Base-by-base conservation (phyloP, 2,113 vertebrate genomes). In the Aspidoscelis tigris region DNA sequence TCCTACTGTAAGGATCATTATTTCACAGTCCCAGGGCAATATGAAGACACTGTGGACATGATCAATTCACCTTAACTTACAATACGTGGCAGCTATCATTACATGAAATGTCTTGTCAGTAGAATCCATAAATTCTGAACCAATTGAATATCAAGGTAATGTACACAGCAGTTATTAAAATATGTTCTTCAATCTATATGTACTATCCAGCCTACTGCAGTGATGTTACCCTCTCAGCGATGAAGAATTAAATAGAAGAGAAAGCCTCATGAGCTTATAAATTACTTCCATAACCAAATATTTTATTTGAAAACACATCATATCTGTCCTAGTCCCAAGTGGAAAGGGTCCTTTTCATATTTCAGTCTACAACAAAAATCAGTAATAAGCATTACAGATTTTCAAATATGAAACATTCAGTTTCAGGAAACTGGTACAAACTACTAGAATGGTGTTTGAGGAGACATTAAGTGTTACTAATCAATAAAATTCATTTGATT, bases 401-500 rank as follows among this genome's bases (percentile, higher is more conserved):
- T 92, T 90, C 82, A 91, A 75, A 92, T 69, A 88, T 3, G 79
- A 86, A 88, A 74, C 2, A 83, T 70, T 84, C 84, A 58, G 85
- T 86, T 80, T 86, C 61, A 89, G 43, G 43, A 69, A 89, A 90
- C 81, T 77, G 66, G 84, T 39, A 86, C 33, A 33, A 64, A 41
- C 41, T 7, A 66, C 20, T 81, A 43, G 85, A 89, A 91, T 58
- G 22, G 8, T 84, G 18, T 72, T 82, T 87, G 58, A 86, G 87
- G 78, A 89, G 50, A n/a, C 80, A 83, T 66, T 87, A 88, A 86
- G 14, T 65, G 76, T 85, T 88, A 58, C 16, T 89, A 91, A 93
- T 91, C 87, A 88, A 87, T 88, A 83, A 21, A 88, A 84, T 80
- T 86, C 20, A 83, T 86, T 91, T 88, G 61, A 7, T 90, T 90